Evolutionary conservation across 2,888 invertebrate species (phyloP).

Genomic region (Dasysyrphus tricinctus): DNA sequence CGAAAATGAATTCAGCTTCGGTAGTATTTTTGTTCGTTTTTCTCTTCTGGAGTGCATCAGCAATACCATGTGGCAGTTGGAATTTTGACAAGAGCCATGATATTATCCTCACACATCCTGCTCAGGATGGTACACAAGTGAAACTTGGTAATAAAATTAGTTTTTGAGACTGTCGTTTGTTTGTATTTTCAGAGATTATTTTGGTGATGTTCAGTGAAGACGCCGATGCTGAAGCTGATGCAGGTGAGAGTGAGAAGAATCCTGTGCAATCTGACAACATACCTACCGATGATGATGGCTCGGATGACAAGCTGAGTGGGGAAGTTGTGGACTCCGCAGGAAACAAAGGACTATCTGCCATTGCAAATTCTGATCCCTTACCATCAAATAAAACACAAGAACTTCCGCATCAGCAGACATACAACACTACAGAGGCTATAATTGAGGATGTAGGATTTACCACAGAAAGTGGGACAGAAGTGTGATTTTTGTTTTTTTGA

Average conservation of each 20-base stretch:
- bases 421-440: background rate
- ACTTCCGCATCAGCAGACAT: background rate
- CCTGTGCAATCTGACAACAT: slow-evolving; percentile 3
- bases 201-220: slow-evolving; percentile 15
- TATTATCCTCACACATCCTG: slow-evolving; percentile 29
- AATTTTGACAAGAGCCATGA: background rate
- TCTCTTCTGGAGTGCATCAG: background rate
- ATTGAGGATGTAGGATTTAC: slow-evolving; percentile 7
- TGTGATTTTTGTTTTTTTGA: background rate
- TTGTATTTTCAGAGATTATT: slow-evolving; percentile 20
- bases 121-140: slow-evolving; percentile 4
- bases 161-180: background rate
- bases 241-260: background rate
- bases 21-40: background rate
- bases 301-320: background rate
- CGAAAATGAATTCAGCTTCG: slow-evolving; percentile 2
- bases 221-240: background rate
- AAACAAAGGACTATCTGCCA: background rate
- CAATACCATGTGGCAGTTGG: slow-evolving; percentile 15
- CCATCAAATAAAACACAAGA: background rate
- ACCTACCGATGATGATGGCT: background rate
- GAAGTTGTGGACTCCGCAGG: slow-evolving; percentile 19
- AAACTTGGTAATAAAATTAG: slow-evolving; percentile 12
- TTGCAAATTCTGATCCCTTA: slow-evolving; percentile 4
- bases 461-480: background rate